Conservation (phyloP, 2,888 invertebrate species). For the Lomographa bimaculata region DNA sequence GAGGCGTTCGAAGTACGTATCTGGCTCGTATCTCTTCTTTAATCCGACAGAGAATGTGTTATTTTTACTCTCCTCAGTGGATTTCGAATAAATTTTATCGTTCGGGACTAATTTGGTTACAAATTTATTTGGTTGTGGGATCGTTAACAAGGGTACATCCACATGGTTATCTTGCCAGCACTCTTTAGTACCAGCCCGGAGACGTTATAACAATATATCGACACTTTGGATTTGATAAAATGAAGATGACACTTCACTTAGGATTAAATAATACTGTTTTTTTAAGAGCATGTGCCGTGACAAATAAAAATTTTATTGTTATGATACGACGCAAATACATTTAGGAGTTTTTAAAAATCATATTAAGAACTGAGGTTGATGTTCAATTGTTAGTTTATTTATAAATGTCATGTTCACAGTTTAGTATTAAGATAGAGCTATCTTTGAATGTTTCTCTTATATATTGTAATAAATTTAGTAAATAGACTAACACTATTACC, state of each 20-base stretch:
- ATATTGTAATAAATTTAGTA: too few relatives aligned
- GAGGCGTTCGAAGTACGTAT: conserved; percentile 71
- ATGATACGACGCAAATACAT: conserved; percentile 56
- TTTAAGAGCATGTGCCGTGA: conserved; percentile 60
- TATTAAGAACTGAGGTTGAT: conserved; percentile 53
- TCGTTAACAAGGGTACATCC: conserved; percentile 82
- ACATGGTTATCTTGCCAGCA: conserved; percentile 74
- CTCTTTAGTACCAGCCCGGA: conserved; percentile 74
- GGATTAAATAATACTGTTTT: conserved; percentile 79
- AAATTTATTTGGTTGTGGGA: conserved; percentile 82
- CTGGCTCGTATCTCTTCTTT: conserved; percentile 80
- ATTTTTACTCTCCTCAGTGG: conserved; percentile 81
- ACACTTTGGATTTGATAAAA: conserved; percentile 77
- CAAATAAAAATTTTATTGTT: conserved; percentile 72
- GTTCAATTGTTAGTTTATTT: conserved; percentile 59
- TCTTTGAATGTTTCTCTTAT: too few relatives aligned
- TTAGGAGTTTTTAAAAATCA: conserved; percentile 54
- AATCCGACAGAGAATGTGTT: conserved; percentile 83
- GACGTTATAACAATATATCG: conserved; percentile 81
- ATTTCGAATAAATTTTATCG: conserved; percentile 84
- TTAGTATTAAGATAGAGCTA: too few relatives aligned
- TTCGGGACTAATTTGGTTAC: conserved; percentile 83
- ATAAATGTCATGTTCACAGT: conserved; percentile 49
- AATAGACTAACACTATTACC: too few relatives aligned
- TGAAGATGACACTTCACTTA: conserved; percentile 78